Conservation (phyloP, 2,888 invertebrate genomes). For the Thymelicus acteon region DNA sequence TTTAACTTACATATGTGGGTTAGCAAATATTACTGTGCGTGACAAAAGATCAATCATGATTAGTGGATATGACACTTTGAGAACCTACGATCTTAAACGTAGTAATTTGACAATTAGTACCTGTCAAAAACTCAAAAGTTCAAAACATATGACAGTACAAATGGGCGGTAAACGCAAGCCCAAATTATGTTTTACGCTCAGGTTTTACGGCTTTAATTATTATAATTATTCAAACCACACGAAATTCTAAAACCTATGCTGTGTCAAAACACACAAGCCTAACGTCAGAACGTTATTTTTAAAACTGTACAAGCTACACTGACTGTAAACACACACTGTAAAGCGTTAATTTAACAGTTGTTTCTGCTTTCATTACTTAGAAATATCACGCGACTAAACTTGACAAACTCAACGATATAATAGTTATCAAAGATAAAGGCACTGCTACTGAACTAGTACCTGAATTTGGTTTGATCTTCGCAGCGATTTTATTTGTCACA, state of each 20-base stretch:
- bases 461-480: constrained; percentile 61
- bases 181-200: background rate
- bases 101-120: too few relatives aligned
- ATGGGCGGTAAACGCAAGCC: background rate
- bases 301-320: too few relatives aligned
- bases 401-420: constrained; percentile 41
- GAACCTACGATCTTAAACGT: too few relatives aligned
- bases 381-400: constrained; percentile 21
- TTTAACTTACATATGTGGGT: background rate
- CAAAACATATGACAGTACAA: background rate
- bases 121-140: too few relatives aligned
- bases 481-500: constrained; percentile 62
- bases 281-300: background rate
- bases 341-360: background rate
- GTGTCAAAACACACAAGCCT: too few relatives aligned
- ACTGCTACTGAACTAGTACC: constrained; percentile 38
- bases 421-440: constrained; percentile 45
- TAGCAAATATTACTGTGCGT: background rate
- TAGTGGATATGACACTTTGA: background rate
- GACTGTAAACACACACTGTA: background rate
- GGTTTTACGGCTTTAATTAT: background rate
- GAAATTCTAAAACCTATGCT: background rate
- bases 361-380: background rate
- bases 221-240: background rate
- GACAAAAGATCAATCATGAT: background rate